Evolutionary conservation across 2,113 vertebrate species (phyloP).

Genomic region (Gopherus evgoodei): DNA sequence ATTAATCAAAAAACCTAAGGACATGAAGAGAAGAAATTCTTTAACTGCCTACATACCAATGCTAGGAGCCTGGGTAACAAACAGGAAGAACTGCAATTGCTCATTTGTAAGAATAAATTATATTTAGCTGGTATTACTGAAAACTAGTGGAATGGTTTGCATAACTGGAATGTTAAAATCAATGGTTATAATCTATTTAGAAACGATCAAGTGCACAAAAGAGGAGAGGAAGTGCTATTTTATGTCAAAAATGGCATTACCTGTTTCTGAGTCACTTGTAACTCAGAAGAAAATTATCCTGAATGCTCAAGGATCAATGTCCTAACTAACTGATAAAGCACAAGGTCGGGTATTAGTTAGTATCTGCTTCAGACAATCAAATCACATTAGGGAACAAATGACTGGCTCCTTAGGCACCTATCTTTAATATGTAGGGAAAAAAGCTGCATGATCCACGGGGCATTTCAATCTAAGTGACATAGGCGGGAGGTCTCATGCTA

Average conservation of each 20-base stretch:
- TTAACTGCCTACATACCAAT: background rate
- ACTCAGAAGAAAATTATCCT: background rate
- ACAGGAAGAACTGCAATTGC: background rate
- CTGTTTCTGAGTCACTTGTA: background rate
- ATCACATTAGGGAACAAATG: background rate
- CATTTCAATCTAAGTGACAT: background rate
- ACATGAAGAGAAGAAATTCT: background rate
- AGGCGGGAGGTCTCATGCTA: background rate
- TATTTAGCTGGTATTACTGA: too few relatives aligned
- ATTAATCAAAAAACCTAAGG: background rate
- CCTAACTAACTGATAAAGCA: background rate
- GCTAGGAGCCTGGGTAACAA: background rate
- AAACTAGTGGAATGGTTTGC: too few relatives aligned
- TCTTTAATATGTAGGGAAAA: background rate
- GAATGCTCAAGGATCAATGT: background rate
- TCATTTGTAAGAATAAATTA: too few relatives aligned
- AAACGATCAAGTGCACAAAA: background rate
- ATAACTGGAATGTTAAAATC: background rate
- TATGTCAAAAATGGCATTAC: background rate
- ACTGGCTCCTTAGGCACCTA: background rate
- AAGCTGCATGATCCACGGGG: background rate
- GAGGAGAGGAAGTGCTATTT: background rate
- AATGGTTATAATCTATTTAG: background rate
- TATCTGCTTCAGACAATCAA: background rate
- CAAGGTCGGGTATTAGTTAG: background rate